Percentiles rank a stretch among this genome's conserved stretches.
Conservation (phyloP, 2,797 vertebrate genomes). For the Poecilia wingei region DNA sequence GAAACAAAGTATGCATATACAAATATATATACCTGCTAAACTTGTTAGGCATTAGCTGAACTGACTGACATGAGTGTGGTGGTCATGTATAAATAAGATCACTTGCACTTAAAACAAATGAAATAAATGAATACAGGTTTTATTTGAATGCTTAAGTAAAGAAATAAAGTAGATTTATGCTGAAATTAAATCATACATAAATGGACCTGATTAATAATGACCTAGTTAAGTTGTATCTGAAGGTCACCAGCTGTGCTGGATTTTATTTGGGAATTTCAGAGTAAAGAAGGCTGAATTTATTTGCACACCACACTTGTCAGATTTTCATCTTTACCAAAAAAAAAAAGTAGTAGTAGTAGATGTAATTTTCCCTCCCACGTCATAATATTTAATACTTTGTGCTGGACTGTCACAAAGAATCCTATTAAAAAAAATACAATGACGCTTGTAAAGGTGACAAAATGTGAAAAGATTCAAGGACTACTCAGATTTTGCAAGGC, state of each 20-base stretch:
- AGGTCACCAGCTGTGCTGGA: not conserved
- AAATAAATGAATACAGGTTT: not conserved
- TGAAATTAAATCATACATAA: not conserved
- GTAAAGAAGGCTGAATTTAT: not conserved
- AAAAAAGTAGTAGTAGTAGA: not conserved
- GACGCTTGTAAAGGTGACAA: not conserved
- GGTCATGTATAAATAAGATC: slow-evolving; percentile 4
- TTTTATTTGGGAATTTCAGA: not conserved
- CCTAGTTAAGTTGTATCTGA: not conserved
- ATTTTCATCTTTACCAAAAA: not conserved
- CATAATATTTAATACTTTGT: not conserved
- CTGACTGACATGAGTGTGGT: slow-evolving; percentile 35
- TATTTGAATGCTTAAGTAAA: not conserved
- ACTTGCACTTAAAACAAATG: slow-evolving; percentile 24
- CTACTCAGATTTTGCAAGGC: not conserved
- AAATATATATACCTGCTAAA: slow-evolving; percentile 6
- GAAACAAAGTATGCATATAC: too few relatives aligned
- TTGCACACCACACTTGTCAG: not conserved
- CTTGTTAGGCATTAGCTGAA: slow-evolving; percentile 17
- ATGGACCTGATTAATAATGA: not conserved
- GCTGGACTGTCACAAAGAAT: not conserved
- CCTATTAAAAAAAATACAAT: not conserved
- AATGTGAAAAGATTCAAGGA: not conserved
- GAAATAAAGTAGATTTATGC: not conserved
- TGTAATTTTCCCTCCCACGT: not conserved